Evolutionary conservation across 2,113 vertebrate genomes (phyloP), one percentile per base, ranked within the genome.

Genomic region (Abramis brama): DNA sequence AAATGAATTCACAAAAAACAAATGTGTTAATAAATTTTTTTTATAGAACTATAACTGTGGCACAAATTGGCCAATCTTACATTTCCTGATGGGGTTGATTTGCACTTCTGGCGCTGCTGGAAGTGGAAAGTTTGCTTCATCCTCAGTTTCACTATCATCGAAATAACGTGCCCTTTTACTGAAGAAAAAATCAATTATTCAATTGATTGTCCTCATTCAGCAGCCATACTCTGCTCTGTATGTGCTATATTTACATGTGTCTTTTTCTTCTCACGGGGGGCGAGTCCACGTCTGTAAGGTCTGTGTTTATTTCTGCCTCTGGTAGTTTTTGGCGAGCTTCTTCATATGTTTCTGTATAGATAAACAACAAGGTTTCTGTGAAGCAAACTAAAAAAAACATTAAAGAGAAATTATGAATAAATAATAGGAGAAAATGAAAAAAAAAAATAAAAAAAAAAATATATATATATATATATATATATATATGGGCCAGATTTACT

Each of bases 271-370:
- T 43, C 8, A n/a, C 3, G 2, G 70, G 70, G 23, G 70, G 36
- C 36, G 70, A 73, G 70, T 73, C 70, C 68, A 39, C 4, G 21
- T 73, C 70, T 10, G 70, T 73, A 73, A 73, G 36, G 10, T 73
- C 70, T 73, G 70, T 73, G 11, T 43, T 21, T 43, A 45, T 45
- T 73, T 73, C 70, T 73, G 70, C 70, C 36, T 73, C 70, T n/a
- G 70, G 36, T 43, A 43, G 21, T 73, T 73, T 73, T 73, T 43
- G 17, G 1, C 36, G 21, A 23, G 70, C 70, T 73, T 73, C 70
- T 12, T 73, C 36, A n/a, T 43, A 73, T 23, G 70, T 73, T 73
- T 73, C 70, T 79, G 55, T 47, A 47, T 21, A 45, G 36, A 36
- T 21, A 59, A 79, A 79, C 19, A 21, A 79, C 52, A 79, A 36